Percentiles rank a stretch among this genome's conserved stretches.
These are phyloP conservation scores for Balearica regulorum DNA, from an alignment of 2,797 vertebrate species.

Conservation along the genomic window DNA sequence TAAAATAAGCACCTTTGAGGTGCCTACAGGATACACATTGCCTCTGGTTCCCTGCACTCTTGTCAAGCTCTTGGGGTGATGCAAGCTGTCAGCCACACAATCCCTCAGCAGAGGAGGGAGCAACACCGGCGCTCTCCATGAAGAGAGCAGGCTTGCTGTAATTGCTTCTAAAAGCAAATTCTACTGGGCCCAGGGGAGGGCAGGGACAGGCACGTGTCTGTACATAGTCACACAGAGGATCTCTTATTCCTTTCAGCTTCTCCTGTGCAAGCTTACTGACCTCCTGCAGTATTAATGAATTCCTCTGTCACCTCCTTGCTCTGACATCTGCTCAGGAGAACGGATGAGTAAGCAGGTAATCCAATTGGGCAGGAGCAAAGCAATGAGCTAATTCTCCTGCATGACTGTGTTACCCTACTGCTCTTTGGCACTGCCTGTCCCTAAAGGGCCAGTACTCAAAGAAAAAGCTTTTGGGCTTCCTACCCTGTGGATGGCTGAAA, in stretches of 20 bases:
- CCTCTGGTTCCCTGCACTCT: slow-evolving; percentile 14
- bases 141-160: background rate
- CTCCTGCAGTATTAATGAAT: slow-evolving; percentile 66
- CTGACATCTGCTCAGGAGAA: slow-evolving; percentile 70
- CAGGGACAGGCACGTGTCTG: background rate
- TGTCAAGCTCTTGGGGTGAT: slow-evolving; percentile 1
- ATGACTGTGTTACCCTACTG: slow-evolving; percentile 5
- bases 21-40: background rate
- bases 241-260: slow-evolving; percentile 47
- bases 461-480: background rate
- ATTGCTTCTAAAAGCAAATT: slow-evolving; percentile 15
- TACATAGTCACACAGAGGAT: background rate
- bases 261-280: slow-evolving; percentile 15
- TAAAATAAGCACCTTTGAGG: slow-evolving; percentile 47
- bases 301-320: slow-evolving; percentile 67
- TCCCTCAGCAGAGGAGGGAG: background rate
- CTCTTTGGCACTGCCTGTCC: background rate
- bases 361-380: slow-evolving; percentile 59
- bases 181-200: background rate
- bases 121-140: accelerated
- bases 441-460: background rate
- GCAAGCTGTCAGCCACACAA: slow-evolving; percentile 17
- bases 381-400: slow-evolving; percentile 35
- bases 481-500: background rate
- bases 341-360: slow-evolving; percentile 72